Evolutionary conservation across 2,797 vertebrate species (phyloP).

Genomic region (Takifugu rubripes): DNA sequence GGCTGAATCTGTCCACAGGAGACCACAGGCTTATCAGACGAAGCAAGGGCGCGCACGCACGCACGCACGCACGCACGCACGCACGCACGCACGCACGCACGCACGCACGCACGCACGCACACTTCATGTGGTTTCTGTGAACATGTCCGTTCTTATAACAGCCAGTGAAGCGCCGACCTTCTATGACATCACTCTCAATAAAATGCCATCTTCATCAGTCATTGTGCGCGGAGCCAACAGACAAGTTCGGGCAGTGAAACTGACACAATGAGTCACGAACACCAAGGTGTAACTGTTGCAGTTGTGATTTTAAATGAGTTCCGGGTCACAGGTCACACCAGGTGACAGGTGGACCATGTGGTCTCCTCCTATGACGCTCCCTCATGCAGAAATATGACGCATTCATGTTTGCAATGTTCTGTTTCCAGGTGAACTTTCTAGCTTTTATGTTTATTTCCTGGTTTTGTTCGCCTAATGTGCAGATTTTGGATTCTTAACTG

Average conservation of each 20-base stretch:
- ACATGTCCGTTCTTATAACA: conserved; percentile 57
- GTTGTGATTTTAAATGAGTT: no score
- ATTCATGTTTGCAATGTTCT: background rate
- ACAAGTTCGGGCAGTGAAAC: conserved; percentile 39
- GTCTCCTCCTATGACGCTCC: no score
- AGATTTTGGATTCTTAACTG: no score
- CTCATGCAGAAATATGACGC: no score
- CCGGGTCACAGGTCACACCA: background rate
- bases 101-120: conserved; percentile 59
- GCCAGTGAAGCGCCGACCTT: conserved; percentile 8
- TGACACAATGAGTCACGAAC: conserved; percentile 10
- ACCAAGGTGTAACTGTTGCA: no score
- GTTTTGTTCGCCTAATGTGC: no score
- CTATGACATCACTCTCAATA: conserved; percentile 62
- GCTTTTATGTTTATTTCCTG: background rate
- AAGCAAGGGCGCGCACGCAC: conserved; percentile 9
- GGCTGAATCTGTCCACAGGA: conserved; percentile 44
- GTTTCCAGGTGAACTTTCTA: background rate
- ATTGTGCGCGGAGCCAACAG: conserved; percentile 41
- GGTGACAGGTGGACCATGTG: background rate
- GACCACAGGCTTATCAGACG: conserved; percentile 60
- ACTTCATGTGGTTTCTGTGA: conserved; percentile 49
- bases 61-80: no score
- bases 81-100: background rate
- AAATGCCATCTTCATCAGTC: conserved; percentile 48